phyloP scores from a whole-genome alignment of 2,113 vertebrate species.

The Podilymbus podiceps region DNA sequence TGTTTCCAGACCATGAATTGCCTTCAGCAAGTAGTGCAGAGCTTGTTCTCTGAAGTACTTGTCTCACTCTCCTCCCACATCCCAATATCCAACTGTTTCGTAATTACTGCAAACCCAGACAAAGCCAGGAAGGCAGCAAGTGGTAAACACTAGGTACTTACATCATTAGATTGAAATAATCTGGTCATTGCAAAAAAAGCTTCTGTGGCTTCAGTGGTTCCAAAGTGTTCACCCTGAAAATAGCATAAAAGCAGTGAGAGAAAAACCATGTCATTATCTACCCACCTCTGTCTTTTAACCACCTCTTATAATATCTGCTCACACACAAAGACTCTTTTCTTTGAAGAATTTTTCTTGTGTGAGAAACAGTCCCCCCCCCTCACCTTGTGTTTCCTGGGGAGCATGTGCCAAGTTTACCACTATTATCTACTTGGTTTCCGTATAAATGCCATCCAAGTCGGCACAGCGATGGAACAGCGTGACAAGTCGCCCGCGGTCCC shows the following conservation, averaged over 20 bases:
- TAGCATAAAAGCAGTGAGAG: not conserved
- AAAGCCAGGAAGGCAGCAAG: not conserved
- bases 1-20: not conserved
- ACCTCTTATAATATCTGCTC: not conserved
- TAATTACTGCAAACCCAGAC: not conserved
- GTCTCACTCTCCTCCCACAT: not conserved
- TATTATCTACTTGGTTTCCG: not conserved
- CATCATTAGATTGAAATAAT: conserved; percentile 96
- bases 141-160: conserved; percentile 64
- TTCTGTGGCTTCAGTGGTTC: conserved; percentile 95
- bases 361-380: not conserved
- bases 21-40: not conserved
- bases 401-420: not conserved
- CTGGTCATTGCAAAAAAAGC: conserved; percentile 99
- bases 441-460: rapidly evolving
- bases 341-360: not conserved
- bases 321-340: rapidly evolving
- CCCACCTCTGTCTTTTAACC: not conserved
- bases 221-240: conserved; percentile 92
- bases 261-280: rapidly evolving
- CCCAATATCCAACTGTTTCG: not conserved
- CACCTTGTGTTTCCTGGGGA: not conserved
- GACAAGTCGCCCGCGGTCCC: not conserved
- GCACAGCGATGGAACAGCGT: rapidly evolving
- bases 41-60: not conserved